Conservation (phyloP, 2,797 vertebrate species). For the Macroramphosus scolopax region DNA sequence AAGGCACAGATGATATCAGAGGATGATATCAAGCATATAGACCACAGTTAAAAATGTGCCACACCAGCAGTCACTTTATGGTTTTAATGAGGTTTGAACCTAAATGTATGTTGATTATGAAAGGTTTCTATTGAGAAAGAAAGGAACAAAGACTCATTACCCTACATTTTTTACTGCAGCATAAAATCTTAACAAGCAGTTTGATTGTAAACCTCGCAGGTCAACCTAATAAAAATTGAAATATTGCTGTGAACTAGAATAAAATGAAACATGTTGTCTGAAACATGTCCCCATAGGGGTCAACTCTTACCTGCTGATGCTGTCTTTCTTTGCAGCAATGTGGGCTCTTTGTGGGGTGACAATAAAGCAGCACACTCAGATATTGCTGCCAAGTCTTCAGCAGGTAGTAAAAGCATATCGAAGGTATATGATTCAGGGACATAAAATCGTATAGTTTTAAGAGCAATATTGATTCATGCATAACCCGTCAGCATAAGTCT, state of each 20-base stretch:
- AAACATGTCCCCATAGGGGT: no score
- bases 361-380: neutral
- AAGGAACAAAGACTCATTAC: neutral
- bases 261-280: no score
- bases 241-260: neutral
- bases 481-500: neutral
- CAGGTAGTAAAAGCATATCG: neutral
- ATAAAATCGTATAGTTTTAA: neutral
- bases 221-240: neutral
- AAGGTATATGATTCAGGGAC: no score
- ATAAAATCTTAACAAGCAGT: constrained; percentile 33
- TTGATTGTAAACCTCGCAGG: constrained; percentile 3
- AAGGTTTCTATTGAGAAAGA: no score
- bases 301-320: no score
- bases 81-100: no score
- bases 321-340: constrained; percentile 7
- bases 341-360: constrained; percentile 6
- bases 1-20: neutral
- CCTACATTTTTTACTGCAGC: constrained; percentile 14
- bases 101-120: no score
- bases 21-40: no score
- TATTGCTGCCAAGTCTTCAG: neutral
- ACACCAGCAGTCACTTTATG: no score
- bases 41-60: no score
- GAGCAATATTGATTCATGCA: neutral